phyloP scores from a whole-genome alignment of 2,113 vertebrate species.

The Boleophthalmus pectinirostris region DNA sequence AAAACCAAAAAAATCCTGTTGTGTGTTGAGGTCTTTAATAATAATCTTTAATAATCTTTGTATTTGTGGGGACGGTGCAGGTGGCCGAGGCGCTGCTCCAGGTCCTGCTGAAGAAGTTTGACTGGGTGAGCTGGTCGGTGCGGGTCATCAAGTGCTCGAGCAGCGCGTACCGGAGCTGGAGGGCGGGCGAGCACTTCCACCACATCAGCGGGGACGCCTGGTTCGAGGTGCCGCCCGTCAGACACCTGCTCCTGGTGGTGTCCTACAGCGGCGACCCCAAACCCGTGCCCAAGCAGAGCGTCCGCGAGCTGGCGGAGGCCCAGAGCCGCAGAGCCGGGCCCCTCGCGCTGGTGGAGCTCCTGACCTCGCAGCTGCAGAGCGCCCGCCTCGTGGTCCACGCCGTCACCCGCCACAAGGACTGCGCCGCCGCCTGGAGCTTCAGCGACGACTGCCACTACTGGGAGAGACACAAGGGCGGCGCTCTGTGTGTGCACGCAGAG shows the following conservation, averaged over 20 bases:
- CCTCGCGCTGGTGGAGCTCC: slow-evolving; percentile 59
- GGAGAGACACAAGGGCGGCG: slow-evolving; percentile 76
- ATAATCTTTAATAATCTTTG: too few relatives aligned
- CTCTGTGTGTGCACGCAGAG: slow-evolving; percentile 76
- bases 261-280: slow-evolving; percentile 69
- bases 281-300: slow-evolving; percentile 59
- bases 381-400: slow-evolving; percentile 73
- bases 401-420: slow-evolving; percentile 75
- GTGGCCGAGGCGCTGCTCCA: slow-evolving; percentile 56
- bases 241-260: slow-evolving; percentile 71
- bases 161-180: slow-evolving; percentile 70
- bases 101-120: slow-evolving; percentile 75
- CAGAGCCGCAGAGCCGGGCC: slow-evolving; percentile 64
- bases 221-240: slow-evolving; percentile 73
- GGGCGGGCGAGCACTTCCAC: slow-evolving; percentile 76
- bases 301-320: slow-evolving; percentile 72
- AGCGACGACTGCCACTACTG: slow-evolving; percentile 79
- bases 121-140: slow-evolving; percentile 81
- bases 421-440: slow-evolving; percentile 72
- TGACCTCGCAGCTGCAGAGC: slow-evolving; percentile 61
- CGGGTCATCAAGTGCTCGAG: slow-evolving; percentile 71
- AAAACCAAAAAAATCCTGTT: too few relatives aligned
- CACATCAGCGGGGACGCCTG: slow-evolving; percentile 66
- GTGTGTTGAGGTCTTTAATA: too few relatives aligned
- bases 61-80: background rate